Evolutionary conservation across 1,140 invertebrate species (phyloP).

Genomic region (Philaenus spumarius): DNA sequence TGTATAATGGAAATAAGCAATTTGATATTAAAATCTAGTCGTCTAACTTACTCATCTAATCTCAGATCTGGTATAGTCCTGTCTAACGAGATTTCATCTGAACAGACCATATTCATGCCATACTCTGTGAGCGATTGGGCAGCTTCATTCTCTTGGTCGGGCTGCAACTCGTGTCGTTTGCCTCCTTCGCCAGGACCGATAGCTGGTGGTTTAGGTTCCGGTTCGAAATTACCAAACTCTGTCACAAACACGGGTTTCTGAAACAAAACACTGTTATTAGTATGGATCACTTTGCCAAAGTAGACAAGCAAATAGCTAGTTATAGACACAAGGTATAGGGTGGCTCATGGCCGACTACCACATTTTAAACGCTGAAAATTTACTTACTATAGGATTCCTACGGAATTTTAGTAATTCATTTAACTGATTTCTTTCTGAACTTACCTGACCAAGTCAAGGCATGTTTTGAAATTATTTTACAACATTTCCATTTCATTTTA

Average conservation of each 20-base stretch:
- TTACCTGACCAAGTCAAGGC: too few relatives aligned
- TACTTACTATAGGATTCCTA: too few relatives aligned
- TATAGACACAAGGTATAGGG: too few relatives aligned
- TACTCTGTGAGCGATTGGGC: constrained; percentile 75
- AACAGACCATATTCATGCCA: constrained; percentile 96
- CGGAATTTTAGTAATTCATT: too few relatives aligned
- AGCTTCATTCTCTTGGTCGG: constrained; percentile 68
- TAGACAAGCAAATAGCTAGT: too few relatives aligned
- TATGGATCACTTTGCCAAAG: too few relatives aligned
- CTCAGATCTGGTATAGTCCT: constrained; percentile 83
- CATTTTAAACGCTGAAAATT: too few relatives aligned
- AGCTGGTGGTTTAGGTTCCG: constrained; percentile 46
- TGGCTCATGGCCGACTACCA: too few relatives aligned
- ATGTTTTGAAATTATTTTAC: too few relatives aligned
- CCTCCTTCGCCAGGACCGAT: constrained; percentile 80
- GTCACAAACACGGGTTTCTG: constrained; percentile 36
- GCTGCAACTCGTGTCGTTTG: constrained; percentile 61
- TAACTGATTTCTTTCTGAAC: too few relatives aligned
- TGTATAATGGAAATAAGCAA: neutral
- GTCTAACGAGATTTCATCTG: constrained; percentile 82
- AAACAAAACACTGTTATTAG: constrained; percentile 21
- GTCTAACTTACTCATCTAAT: constrained; percentile 59
- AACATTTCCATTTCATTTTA: too few relatives aligned
- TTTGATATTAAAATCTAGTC: neutral
- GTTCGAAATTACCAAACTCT: constrained; percentile 60